These are phyloP conservation scores for Plecotus auritus DNA, from an alignment of 2,113 vertebrate genomes.

Conservation along the genomic window DNA sequence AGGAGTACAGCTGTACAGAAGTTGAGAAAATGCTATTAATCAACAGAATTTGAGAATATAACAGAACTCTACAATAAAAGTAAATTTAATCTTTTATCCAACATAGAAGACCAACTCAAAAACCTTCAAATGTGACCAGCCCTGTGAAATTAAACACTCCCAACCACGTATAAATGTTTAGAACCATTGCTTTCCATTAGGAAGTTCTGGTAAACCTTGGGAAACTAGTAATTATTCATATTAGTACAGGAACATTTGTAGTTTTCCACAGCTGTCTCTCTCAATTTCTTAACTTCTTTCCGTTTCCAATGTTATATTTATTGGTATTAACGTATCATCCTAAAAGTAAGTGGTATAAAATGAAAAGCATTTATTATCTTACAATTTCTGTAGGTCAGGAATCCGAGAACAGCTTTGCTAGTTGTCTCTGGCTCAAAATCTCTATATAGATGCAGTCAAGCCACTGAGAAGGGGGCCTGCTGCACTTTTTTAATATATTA, in stretches of 20 bases:
- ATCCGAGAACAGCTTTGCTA: neutral
- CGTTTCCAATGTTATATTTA: neutral
- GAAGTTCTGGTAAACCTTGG: neutral
- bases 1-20: neutral
- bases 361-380: neutral
- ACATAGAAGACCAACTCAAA: neutral
- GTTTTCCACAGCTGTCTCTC: neutral
- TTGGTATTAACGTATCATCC: neutral
- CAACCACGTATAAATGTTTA: neutral
- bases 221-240: neutral
- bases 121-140: neutral
- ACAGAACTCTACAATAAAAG: neutral
- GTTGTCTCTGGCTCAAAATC: neutral
- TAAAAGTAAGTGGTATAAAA: conserved; percentile 15
- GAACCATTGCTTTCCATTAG: neutral
- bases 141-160: neutral
- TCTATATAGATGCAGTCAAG: neutral
- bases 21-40: neutral
- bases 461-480: neutral
- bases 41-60: neutral
- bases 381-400: neutral
- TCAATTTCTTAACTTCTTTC: neutral
- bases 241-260: neutral
- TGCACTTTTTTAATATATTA: neutral
- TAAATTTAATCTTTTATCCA: neutral